phyloP scores from a whole-genome alignment of 2,113 vertebrate species.

The Indicator indicator region DNA sequence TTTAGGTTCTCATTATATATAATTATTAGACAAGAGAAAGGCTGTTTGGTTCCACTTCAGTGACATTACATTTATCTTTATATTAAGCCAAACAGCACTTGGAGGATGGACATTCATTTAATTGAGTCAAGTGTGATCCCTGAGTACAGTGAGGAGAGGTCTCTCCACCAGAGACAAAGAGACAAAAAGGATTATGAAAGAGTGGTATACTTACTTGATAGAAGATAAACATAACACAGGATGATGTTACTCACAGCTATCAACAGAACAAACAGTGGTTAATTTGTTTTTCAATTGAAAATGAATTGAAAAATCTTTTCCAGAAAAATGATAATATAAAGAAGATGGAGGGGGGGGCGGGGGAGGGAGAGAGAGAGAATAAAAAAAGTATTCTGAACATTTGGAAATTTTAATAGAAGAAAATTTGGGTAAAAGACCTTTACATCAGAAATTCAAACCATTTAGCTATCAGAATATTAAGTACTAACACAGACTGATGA shows the following conservation, averaged over 20 bases:
- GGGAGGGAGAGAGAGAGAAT: no score
- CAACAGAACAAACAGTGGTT: not conserved
- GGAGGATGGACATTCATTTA: not conserved
- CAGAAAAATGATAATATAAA: no score
- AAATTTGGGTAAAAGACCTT: not conserved
- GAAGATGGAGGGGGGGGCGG: no score
- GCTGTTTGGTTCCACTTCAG: not conserved
- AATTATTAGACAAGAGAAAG: not conserved
- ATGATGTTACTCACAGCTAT: not conserved
- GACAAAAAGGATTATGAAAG: not conserved
- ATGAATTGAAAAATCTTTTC: not conserved
- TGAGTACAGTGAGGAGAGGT: not conserved
- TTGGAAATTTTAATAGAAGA: not conserved
- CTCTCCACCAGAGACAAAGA: not conserved
- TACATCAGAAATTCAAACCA: not conserved
- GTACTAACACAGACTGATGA: not conserved
- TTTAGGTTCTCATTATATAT: not conserved
- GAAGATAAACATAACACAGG: not conserved
- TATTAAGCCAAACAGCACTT: not conserved
- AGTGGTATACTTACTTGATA: not conserved
- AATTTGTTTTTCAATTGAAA: not conserved
- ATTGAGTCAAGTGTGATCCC: not conserved
- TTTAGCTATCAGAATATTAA: not conserved
- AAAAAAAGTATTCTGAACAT: not conserved
- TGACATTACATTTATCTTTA: not conserved